phyloP scores from a whole-genome alignment of 92 coral and sea anemone species.

The Phenganax marumi region DNA sequence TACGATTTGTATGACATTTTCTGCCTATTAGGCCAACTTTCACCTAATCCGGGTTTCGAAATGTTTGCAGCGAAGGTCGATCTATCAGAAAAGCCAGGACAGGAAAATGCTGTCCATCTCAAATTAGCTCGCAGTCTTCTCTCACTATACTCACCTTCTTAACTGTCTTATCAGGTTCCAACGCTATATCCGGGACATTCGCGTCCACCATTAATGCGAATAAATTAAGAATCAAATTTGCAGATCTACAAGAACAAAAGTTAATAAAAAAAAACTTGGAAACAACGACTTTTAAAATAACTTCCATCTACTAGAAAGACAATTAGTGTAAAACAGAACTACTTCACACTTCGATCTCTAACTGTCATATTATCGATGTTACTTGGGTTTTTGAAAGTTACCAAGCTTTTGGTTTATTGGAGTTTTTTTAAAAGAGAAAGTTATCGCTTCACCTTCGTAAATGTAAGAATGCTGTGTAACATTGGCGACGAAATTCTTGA shows the following conservation, averaged over 20 bases:
- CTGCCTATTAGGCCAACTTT: too few relatives aligned
- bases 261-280: neutral
- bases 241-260: conserved; percentile 60
- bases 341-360: too few relatives aligned
- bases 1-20: too few relatives aligned
- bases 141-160: conserved; percentile 71
- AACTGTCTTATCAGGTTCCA: conserved; percentile 98
- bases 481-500: conserved; percentile 92
- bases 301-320: too few relatives aligned
- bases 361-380: too few relatives aligned
- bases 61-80: too few relatives aligned
- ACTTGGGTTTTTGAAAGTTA: too few relatives aligned
- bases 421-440: neutral
- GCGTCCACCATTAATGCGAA: conserved; percentile 98
- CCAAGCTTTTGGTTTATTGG: neutral
- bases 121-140: too few relatives aligned
- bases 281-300: neutral
- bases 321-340: too few relatives aligned
- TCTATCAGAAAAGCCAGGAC: too few relatives aligned
- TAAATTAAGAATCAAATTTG: conserved; percentile 86
- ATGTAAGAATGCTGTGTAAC: conserved; percentile 93
- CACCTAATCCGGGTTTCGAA: too few relatives aligned
- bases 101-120: too few relatives aligned
- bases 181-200: conserved; percentile 93
- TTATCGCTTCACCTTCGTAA: conserved; percentile 65